Evolutionary conservation across 2,888 invertebrate species (phyloP).

Genomic region (Crocallis elinguaria): DNA sequence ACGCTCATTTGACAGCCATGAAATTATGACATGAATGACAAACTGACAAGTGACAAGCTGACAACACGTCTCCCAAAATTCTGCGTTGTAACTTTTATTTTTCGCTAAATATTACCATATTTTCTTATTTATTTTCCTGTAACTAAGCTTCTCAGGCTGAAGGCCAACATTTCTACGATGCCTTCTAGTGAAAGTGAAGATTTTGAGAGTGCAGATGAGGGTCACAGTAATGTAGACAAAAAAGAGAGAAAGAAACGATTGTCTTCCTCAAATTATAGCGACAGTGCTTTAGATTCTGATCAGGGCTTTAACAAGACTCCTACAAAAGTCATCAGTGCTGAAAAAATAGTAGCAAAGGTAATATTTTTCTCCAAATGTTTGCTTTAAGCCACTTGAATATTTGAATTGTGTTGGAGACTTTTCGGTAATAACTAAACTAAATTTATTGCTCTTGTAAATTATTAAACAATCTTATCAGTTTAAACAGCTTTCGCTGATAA

Average conservation of each 20-base stretch:
- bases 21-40: too few species aligned
- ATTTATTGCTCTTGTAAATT: too few species aligned
- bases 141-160: not conserved
- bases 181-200: constrained; percentile 90
- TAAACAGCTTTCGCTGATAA: too few species aligned
- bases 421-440: too few species aligned
- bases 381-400: not conserved
- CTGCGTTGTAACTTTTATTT: constrained; percentile 4
- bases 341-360: constrained; percentile 40
- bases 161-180: constrained; percentile 66
- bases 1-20: too few species aligned
- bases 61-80: constrained; percentile 4
- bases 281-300: constrained; percentile 61
- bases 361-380: not conserved
- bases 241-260: constrained; percentile 67
- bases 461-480: too few species aligned
- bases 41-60: too few species aligned
- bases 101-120: not conserved
- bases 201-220: constrained; percentile 92
- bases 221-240: constrained; percentile 67
- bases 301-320: constrained; percentile 41
- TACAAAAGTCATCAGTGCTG: constrained; percentile 22
- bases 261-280: constrained; percentile 75
- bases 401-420: not conserved
- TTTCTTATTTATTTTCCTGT: not conserved